Conservation (phyloP, 2,797 vertebrate species). For the Catharus ustulatus region DNA sequence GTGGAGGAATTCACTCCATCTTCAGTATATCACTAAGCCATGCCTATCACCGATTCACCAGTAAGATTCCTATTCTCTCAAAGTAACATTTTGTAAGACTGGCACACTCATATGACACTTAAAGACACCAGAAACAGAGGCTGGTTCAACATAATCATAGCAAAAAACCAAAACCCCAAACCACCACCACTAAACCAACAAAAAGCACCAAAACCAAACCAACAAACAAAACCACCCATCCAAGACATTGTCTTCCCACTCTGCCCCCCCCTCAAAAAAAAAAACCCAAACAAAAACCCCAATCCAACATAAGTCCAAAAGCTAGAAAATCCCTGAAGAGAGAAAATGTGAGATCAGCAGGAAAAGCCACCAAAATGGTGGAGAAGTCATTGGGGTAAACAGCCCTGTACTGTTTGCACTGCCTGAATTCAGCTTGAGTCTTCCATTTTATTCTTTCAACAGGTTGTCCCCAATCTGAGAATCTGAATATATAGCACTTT, state of each 20-base stretch:
- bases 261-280: neutral
- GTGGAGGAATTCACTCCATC: neutral
- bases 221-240: neutral
- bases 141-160: neutral
- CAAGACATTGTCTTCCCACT: neutral
- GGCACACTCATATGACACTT: neutral
- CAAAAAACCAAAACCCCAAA: neutral
- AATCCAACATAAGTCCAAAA: neutral
- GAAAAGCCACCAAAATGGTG: neutral
- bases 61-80: neutral
- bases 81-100: neutral
- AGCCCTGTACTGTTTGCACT: neutral
- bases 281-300: neutral
- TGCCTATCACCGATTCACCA: rapidly evolving
- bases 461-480: neutral
- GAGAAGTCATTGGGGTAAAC: neutral
- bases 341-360: neutral
- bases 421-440: neutral
- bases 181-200: neutral
- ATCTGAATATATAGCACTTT: neutral
- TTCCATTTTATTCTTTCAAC: neutral
- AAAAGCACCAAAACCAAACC: neutral
- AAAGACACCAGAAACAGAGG: neutral
- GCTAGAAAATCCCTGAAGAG: neutral
- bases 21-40: neutral